Base-by-base conservation (phyloP, 2,888 invertebrate species). In the Hybos culiciformis region DNA sequence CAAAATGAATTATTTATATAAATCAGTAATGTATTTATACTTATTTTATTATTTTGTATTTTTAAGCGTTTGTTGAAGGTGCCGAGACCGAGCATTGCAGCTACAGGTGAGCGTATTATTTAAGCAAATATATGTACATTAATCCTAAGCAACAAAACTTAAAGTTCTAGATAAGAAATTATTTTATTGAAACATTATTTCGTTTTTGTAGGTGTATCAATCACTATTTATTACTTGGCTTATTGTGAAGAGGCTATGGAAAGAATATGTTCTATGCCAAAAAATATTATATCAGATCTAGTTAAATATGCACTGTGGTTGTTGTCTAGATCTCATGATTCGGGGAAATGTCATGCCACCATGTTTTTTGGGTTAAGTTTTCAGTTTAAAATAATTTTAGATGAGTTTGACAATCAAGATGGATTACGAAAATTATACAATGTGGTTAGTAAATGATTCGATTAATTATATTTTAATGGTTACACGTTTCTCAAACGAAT, bases 161-260 rank as follows among this genome's bases (percentile, higher is more conserved):
- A n/a, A n/a, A n/a, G n/a, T n/a, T n/a, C n/a, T n/a, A n/a, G n/a
- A n/a, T n/a, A n/a, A n/a, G n/a, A n/a, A n/a, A n/a, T n/a, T n/a
- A n/a, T n/a, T n/a, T n/a, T n/a, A n/a, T n/a, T n/a, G n/a, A n/a
- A n/a, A n/a, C n/a, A n/a, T n/a, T n/a, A n/a, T n/a, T n/a, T n/a
- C n/a, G n/a, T n/a, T n/a, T n/a, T 62, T n/a, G n/a, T n/a, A n/a
- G n/a, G n/a, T 12, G 94, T 96, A 2, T 90, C 94, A 0, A 87
- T 96, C 48, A 93, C 94, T 54, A 72, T 98, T 26, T 97, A 96
- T 68, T 97, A 96, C 68, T 71, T 98, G 44, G 92, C 93, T 0
- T 96, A 94, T 68, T 92, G 90, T 60, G 93, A 93, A 61, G 96
- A 97, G 65, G 92, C 94, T 1, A 93, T 98, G 90, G 96, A 97